A percentile compares a stretch with the other conserved stretches of the same genome.
Conservation (phyloP, 1,140 invertebrate species). For the Neodiprion virginianus region DNA sequence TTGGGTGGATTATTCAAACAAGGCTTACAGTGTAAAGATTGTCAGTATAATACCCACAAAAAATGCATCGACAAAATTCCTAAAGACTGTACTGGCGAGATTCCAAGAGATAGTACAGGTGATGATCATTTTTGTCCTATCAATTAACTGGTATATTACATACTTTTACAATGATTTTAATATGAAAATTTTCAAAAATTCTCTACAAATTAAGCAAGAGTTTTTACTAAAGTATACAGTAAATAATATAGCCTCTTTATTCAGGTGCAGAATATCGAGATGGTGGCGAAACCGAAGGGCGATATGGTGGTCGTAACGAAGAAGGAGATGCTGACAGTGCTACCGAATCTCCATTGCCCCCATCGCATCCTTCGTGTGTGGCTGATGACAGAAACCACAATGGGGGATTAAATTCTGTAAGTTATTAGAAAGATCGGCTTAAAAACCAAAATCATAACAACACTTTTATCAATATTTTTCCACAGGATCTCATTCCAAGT, state of each 20-base stretch:
- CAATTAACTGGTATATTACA: neutral
- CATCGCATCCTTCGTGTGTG: constrained; percentile 39
- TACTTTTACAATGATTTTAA: neutral
- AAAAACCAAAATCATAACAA: constrained; percentile 4
- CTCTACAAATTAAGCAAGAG: neutral
- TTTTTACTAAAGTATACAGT: constrained; percentile 10
- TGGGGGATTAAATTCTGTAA: constrained; percentile 46
- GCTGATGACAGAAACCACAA: constrained; percentile 48
- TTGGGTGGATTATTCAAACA: constrained; percentile 96
- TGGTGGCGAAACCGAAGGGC: constrained; percentile 70
- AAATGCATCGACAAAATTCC: constrained; percentile 95
- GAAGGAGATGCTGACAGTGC: constrained; percentile 78
- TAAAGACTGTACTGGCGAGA: constrained; percentile 94
- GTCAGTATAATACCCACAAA: constrained; percentile 97
- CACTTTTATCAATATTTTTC: constrained; percentile 20
- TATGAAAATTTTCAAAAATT: constrained; percentile 1
- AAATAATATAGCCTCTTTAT: constrained; percentile 18
- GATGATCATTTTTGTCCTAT: constrained; percentile 28
- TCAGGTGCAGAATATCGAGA: constrained; percentile 69
- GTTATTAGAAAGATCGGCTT: constrained; percentile 19
- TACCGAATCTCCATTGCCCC: constrained; percentile 48
- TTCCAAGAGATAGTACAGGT: constrained; percentile 64
- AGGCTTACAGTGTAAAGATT: constrained; percentile 97
- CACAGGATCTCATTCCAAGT: constrained; percentile 52
- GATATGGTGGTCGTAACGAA: constrained; percentile 58